Evolutionary conservation across 2,797 vertebrate species (phyloP).

Genomic region (Galaxias olidus): DNA sequence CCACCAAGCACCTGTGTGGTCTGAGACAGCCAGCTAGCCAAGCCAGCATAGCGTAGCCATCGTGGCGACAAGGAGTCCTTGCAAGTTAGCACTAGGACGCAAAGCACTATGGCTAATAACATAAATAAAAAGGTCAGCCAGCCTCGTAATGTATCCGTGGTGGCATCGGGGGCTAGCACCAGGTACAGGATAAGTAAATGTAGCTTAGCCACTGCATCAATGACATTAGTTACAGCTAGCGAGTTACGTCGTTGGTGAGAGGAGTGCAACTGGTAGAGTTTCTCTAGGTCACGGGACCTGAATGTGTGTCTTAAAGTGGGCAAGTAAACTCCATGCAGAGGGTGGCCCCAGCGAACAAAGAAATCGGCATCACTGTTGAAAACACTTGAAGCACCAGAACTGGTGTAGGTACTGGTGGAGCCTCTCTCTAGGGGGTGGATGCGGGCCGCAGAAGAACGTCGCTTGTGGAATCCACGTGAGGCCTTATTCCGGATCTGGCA

Average conservation of each 20-base stretch:
- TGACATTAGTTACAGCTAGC: constrained; percentile 71
- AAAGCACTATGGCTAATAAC: constrained; percentile 60
- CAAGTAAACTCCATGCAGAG: constrained; percentile 63
- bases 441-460: constrained; percentile 65
- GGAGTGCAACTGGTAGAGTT: constrained; percentile 78
- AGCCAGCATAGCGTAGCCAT: constrained; percentile 73
- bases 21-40: constrained; percentile 78
- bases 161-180: constrained; percentile 56
- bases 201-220: constrained; percentile 75
- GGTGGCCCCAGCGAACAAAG: constrained; percentile 70
- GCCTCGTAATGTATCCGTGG: constrained; percentile 50
- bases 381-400: constrained; percentile 7
- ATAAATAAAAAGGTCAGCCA: constrained; percentile 72
- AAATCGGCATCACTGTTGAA: constrained; percentile 73
- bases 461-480: constrained; percentile 67
- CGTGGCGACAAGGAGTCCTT: constrained; percentile 68
- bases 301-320: constrained; percentile 76
- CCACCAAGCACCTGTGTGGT: constrained; percentile 73
- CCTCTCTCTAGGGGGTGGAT: constrained; percentile 57
- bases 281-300: constrained; percentile 75
- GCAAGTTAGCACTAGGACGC: constrained; percentile 66
- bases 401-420: constrained; percentile 44
- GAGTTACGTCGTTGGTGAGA: constrained; percentile 76
- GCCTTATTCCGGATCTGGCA: constrained; percentile 73
- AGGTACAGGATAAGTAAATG: constrained; percentile 74